Base-by-base conservation (phyloP, 1,140 invertebrate species). In the Spodoptera litura region DNA sequence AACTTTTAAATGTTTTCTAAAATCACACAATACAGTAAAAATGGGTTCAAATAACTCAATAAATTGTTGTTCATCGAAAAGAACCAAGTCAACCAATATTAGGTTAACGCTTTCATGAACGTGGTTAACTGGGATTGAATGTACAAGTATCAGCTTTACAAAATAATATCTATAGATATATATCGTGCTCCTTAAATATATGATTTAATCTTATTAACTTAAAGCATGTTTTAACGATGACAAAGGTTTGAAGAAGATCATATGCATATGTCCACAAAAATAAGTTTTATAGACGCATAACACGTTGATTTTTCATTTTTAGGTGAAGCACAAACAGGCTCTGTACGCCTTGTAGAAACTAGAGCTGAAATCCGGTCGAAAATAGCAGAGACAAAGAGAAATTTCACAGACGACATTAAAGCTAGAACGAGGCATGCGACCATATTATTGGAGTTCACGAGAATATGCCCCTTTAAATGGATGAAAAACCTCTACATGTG, bases 401-500 rank as follows among this genome's bases (percentile, higher is more conserved):
- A n/a, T 27, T 68, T 77, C n/a, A 77, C 31, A 10, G 77, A 78
- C 20, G 87, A 89, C 38, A 80, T 89, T 20, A 88, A 86, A 77
- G 83, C 86, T 51, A 89, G 85, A 61, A 89, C 86, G 81, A 84
- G 66, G 71, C 87, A 89, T n/a, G 87, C 89, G 0, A 79, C 70
- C 31, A 81, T 88, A 13, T 76, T 94, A 49, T 79, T 94, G n/a
- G 89, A 93, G 78, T 81, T 78, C 35, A 83, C 93, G 1, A 92
- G 81, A 35, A 85, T 94, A 68, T 93, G 89, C 59, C 93, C 93
- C 0, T 94, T 94, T 81, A 89, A 85, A 83, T 94, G 93, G 93
- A 89, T 84, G 80, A 92, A 88, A 78, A 92, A 94, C 83, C 78
- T 87, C 8, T 94, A 91, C 66, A 68, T 93, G 12, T 94, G 93